A percentile compares a stretch with the other conserved stretches of the same genome.
phyloP scores from a whole-genome alignment of 1,140 invertebrate species.

The Lepidotrigona ventralis region DNA sequence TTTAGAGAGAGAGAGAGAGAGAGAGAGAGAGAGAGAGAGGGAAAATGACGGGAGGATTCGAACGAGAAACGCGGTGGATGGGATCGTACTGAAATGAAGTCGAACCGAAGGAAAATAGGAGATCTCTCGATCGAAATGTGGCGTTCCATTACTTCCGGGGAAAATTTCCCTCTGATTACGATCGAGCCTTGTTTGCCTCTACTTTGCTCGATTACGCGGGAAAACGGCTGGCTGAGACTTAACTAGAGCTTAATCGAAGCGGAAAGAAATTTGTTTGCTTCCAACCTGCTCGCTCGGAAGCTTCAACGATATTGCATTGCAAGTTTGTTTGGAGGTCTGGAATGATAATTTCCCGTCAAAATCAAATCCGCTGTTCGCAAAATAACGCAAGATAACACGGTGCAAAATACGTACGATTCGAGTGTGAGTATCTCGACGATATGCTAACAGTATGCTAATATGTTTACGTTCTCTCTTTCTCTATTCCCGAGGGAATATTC shows the following conservation, averaged over 20 bases:
- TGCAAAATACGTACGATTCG: no score
- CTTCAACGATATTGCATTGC: background rate
- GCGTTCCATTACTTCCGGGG: background rate
- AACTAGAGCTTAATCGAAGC: slow-evolving; percentile 17
- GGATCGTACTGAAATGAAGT: slow-evolving; percentile 2
- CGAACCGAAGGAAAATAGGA: slow-evolving; percentile 23
- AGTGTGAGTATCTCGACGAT: no score
- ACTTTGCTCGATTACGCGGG: slow-evolving; percentile 7
- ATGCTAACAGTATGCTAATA: no score
- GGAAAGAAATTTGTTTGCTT: slow-evolving; percentile 16
- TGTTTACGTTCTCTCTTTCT: no score
- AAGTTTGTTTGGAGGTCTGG: background rate
- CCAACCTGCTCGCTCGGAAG: background rate
- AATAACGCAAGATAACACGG: no score
- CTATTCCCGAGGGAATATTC: no score
- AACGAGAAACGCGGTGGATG: no score
- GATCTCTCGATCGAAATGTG: slow-evolving; percentile 4
- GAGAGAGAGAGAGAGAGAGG: background rate
- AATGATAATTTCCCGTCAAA: no score
- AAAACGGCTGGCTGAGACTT: background rate
- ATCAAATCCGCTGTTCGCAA: no score
- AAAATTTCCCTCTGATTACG: slow-evolving; percentile 6
- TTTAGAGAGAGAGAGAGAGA: background rate
- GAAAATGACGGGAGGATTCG: background rate
- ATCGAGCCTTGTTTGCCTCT: background rate